Percentiles rank a stretch among this genome's conserved stretches.
phyloP scores from a whole-genome alignment of 2,888 invertebrate species.

The Sericinus montela region DNA sequence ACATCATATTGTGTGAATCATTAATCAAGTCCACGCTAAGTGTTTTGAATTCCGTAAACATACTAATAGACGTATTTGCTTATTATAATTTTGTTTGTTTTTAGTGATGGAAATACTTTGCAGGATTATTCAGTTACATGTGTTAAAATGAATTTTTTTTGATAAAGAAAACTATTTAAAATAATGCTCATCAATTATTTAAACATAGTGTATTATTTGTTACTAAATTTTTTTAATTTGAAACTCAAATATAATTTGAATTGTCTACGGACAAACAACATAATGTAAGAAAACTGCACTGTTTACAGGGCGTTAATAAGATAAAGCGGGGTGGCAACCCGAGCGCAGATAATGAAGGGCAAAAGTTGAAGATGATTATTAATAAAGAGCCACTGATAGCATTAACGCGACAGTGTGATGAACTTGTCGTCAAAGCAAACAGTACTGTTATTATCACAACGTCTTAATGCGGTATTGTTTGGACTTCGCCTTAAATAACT shows the following conservation, averaged over 20 bases:
- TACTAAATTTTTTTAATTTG: background rate
- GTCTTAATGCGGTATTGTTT: constrained; percentile 26
- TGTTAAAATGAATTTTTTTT: too few species aligned
- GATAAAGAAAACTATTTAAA: too few species aligned
- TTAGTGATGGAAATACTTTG: background rate
- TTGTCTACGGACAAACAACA: constrained; percentile 56
- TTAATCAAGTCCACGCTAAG: constrained; percentile 38
- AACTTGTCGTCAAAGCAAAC: constrained; percentile 55
- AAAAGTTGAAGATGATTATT: constrained; percentile 66
- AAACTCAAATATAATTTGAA: constrained; percentile 23
- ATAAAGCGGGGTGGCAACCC: constrained; percentile 66
- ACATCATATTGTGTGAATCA: constrained; percentile 40
- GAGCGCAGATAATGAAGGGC: constrained; percentile 53
- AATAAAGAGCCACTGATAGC: constrained; percentile 49
- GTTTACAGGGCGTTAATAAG: constrained; percentile 50
- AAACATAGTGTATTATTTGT: too few species aligned
- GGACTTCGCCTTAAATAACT: constrained; percentile 29
- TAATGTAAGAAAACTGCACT: constrained; percentile 35
- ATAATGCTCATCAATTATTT: too few species aligned
- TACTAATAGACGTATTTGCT: constrained; percentile 14
- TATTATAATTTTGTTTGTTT: constrained; percentile 7
- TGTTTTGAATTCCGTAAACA: constrained; percentile 30
- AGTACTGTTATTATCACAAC: constrained; percentile 36
- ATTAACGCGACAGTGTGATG: constrained; percentile 60
- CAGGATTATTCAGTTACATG: too few species aligned